A percentile compares a stretch with the other conserved stretches of the same genome.
Conservation (phyloP, 2,797 vertebrate species). For the Amblyraja radiata region DNA sequence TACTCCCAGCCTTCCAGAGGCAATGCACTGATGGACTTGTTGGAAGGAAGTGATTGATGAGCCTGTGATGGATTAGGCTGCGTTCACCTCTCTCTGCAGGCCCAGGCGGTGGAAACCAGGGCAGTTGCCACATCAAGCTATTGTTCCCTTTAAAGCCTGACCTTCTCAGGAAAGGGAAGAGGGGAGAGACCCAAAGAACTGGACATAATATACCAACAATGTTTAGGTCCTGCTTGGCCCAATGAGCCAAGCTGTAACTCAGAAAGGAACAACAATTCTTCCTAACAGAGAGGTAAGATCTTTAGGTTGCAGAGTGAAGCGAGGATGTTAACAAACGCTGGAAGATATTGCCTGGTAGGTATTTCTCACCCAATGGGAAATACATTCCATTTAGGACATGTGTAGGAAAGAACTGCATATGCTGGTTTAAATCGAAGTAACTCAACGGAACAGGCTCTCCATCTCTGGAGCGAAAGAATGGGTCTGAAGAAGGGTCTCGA, state of each 20-base stretch:
- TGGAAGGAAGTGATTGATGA: too few species aligned
- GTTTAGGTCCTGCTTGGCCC: neutral
- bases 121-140: neutral
- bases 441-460: too few species aligned
- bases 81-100: too few species aligned
- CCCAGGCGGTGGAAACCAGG: too few species aligned
- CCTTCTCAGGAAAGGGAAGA: neutral
- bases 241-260: neutral
- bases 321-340: neutral
- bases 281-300: neutral
- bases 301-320: neutral
- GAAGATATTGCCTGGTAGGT: neutral
- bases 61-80: too few species aligned
- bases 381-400: neutral
- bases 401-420: too few species aligned
- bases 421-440: too few species aligned
- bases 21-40: too few species aligned
- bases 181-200: too few species aligned
- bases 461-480: too few species aligned
- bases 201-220: neutral
- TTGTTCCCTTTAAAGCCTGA: neutral
- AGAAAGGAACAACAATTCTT: neutral
- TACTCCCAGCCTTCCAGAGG: too few species aligned
- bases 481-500: too few species aligned
- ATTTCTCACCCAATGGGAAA: neutral